These are phyloP conservation scores for Diloba caeruleocephala DNA, from an alignment of 2,888 invertebrate species.

Conservation along the genomic window DNA sequence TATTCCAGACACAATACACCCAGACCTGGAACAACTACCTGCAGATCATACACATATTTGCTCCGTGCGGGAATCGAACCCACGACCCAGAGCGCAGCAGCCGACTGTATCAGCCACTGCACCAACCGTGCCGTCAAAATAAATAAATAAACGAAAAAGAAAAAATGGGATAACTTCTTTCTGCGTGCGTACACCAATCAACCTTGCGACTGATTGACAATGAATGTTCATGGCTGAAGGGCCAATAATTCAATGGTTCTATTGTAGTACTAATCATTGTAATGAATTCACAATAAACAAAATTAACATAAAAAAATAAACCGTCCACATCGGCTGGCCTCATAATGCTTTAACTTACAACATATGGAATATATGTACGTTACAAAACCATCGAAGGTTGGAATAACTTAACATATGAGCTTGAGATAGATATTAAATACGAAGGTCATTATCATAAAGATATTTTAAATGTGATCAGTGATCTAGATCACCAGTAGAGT, in stretches of 20 bases:
- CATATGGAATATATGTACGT: slow-evolving; percentile 53
- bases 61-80: too few relatives aligned
- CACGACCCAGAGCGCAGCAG: too few relatives aligned
- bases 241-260: slow-evolving; percentile 50
- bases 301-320: slow-evolving; percentile 55
- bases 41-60: too few relatives aligned
- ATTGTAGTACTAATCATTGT: slow-evolving; percentile 55
- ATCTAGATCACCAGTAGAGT: slow-evolving; percentile 36
- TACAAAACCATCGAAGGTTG: slow-evolving; percentile 65
- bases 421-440: slow-evolving; percentile 50
- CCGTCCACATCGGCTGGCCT: slow-evolving; percentile 47
- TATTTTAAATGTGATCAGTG: slow-evolving; percentile 15
- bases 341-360: slow-evolving; percentile 54
- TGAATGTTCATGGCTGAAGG: slow-evolving; percentile 41
- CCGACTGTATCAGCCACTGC: too few relatives aligned
- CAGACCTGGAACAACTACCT: too few relatives aligned
- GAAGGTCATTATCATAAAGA: slow-evolving; percentile 53
- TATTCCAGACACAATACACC: too few relatives aligned
- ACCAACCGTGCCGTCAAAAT: too few relatives aligned
- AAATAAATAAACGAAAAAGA: too few relatives aligned
- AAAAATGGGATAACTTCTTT: slow-evolving; percentile 37
- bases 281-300: slow-evolving; percentile 56
- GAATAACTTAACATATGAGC: slow-evolving; percentile 58
- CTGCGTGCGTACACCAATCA: slow-evolving; percentile 34
- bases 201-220: slow-evolving; percentile 53